phyloP scores from a whole-genome alignment of 2,113 vertebrate species.

The Cygnus atratus region DNA sequence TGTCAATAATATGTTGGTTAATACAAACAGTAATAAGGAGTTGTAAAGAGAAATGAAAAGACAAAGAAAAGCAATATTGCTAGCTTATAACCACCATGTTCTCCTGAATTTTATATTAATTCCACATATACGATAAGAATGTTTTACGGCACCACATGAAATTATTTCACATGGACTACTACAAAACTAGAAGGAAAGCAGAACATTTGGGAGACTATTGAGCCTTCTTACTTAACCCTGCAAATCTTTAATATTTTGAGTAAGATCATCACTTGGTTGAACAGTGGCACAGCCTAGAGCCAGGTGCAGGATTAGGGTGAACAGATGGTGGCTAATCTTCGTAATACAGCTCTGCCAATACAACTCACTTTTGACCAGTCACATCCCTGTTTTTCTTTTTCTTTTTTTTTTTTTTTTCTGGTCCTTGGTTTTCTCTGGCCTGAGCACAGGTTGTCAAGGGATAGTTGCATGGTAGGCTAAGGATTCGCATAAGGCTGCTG shows the following conservation, averaged over 20 bases:
- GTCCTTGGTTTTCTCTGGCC: background rate
- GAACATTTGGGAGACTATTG: background rate
- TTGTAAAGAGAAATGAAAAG: background rate
- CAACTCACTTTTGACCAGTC: constrained; percentile 29
- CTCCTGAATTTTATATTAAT: background rate
- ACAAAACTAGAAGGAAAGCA: background rate
- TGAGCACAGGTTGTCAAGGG: background rate
- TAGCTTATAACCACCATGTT: background rate
- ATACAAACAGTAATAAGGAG: background rate
- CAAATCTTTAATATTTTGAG: constrained; percentile 25
- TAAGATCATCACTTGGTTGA: background rate
- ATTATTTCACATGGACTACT: background rate
- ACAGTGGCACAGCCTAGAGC: constrained; percentile 12
- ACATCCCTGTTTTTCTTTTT: background rate
- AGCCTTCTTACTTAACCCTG: background rate
- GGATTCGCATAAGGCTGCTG: constrained; percentile 13
- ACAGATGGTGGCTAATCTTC: constrained; percentile 66
- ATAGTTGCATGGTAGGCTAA: background rate
- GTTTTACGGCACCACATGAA: background rate
- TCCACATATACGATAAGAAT: background rate
- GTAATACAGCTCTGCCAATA: constrained; percentile 28
- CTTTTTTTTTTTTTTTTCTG: background rate
- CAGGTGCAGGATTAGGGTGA: constrained; percentile 52
- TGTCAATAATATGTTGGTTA: background rate
- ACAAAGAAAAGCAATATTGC: background rate